Percentiles rank a stretch among this genome's conserved stretches.
These are phyloP conservation scores for Acleris holmiana DNA, from an alignment of 2,888 invertebrate species.

Conservation along the genomic window DNA sequence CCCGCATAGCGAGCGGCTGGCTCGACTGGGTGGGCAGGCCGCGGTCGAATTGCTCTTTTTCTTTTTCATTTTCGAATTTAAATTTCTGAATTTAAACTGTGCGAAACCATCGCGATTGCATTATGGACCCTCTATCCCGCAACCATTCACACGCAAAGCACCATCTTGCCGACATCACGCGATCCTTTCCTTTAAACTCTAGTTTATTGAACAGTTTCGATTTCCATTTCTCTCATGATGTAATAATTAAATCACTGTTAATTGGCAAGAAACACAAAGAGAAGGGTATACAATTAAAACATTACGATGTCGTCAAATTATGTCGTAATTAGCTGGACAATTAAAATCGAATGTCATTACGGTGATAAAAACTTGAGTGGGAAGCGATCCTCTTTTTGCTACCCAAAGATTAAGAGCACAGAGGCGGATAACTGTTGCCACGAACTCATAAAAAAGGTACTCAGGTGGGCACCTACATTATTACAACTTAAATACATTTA, in stretches of 20 bases:
- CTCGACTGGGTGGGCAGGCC: constrained; percentile 78
- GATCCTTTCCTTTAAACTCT: constrained; percentile 41
- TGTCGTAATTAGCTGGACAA: constrained; percentile 75
- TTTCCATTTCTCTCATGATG: constrained; percentile 52
- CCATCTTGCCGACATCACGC: constrained; percentile 52
- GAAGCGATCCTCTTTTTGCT: constrained; percentile 71
- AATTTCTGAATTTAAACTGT: constrained; percentile 60
- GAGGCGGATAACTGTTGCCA: constrained; percentile 39
- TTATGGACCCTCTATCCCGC: constrained; percentile 12
- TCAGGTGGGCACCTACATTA: too few species aligned
- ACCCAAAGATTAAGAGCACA: constrained; percentile 51
- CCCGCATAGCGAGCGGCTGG: constrained; percentile 65
- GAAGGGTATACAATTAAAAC: constrained; percentile 78
- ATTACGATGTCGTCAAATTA: constrained; percentile 78
- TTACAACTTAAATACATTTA: too few species aligned
- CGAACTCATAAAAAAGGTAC: too few species aligned
- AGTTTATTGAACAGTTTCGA: constrained; percentile 46
- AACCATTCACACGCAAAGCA: constrained; percentile 53
- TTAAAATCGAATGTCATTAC: constrained; percentile 79
- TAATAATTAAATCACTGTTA: constrained; percentile 67
- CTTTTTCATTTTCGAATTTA: constrained; percentile 63
- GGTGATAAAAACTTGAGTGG: constrained; percentile 72
- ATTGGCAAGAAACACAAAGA: constrained; percentile 66
- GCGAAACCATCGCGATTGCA: constrained; percentile 53
- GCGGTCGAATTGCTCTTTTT: constrained; percentile 72